A percentile compares a stretch with the other conserved stretches of the same genome.
Evolutionary conservation across 30 jellyfish, hydroid and myxozoan species (phyloP).

Genomic region (Mastigias papua): DNA sequence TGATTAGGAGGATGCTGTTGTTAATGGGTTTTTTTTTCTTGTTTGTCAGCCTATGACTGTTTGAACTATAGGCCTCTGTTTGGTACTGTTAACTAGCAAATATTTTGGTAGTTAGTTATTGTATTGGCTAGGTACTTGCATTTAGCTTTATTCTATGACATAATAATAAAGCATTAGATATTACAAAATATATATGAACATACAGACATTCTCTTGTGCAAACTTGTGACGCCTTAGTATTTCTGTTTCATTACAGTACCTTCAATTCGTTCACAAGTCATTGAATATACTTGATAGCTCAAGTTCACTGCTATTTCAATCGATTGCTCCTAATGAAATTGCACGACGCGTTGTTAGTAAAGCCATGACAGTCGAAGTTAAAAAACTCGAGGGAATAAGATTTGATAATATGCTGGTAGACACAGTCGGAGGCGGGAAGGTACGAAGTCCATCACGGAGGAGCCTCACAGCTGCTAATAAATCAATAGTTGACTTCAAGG

Average conservation of each 20-base stretch:
- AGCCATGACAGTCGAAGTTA: slow-evolving; percentile 40
- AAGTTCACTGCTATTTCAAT: slow-evolving; percentile 10
- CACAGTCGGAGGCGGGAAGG: slow-evolving; percentile 24
- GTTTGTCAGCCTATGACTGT: too few relatives aligned
- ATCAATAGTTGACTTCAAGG: too few relatives aligned
- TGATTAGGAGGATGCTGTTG: too few relatives aligned
- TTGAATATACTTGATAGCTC: slow-evolving; percentile 17
- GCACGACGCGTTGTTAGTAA: slow-evolving; percentile 28
- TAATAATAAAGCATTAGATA: too few relatives aligned
- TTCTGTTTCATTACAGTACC: slow-evolving; percentile 1
- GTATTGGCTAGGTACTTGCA: too few relatives aligned
- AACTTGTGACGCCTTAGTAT: not conserved
- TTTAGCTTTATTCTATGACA: too few relatives aligned
- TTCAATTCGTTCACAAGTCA: not conserved
- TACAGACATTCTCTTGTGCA: not conserved
- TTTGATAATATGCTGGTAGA: not conserved
- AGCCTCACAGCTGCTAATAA: too few relatives aligned
- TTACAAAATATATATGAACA: too few relatives aligned
- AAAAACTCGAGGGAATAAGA: slow-evolving; percentile 2
- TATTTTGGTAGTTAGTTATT: too few relatives aligned
- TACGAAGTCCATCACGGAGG: slow-evolving; percentile 25
- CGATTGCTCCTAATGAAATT: slow-evolving; percentile 33
- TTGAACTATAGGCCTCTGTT: too few relatives aligned
- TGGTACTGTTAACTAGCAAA: too few relatives aligned
- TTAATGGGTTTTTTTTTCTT: too few relatives aligned